Percentiles rank a stretch among this genome's conserved stretches.
Conservation (phyloP, 1,140 invertebrate genomes). For the Agrypnia vestita region DNA sequence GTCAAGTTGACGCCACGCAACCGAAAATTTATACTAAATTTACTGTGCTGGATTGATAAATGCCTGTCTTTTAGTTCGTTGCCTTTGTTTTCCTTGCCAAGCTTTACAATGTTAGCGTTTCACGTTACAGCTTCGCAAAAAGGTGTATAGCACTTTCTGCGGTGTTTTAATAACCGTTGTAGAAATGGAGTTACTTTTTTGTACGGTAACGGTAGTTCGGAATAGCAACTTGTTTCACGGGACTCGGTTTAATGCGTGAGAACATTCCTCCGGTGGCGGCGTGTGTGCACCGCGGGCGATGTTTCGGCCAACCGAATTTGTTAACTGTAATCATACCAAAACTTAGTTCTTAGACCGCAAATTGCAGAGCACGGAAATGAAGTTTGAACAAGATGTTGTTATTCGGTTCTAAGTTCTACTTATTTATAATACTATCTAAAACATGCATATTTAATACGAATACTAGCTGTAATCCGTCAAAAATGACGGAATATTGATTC, state of each 20-base stretch:
- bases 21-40: not conserved
- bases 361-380: too few species aligned
- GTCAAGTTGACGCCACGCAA: not conserved
- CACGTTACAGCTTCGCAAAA: constrained; percentile 1
- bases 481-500: too few species aligned
- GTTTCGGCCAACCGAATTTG: constrained; percentile 22
- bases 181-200: constrained; percentile 11
- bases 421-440: too few species aligned
- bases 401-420: too few species aligned
- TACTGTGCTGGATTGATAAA: not conserved
- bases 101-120: not conserved
- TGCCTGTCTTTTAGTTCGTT: not conserved
- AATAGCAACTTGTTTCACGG: not conserved
- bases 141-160: constrained; percentile 3
- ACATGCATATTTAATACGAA: too few species aligned
- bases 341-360: too few species aligned
- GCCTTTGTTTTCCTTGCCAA: not conserved
- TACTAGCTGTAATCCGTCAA: too few species aligned
- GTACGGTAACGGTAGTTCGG: not conserved
- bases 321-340: too few species aligned
- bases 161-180: constrained; percentile 9
- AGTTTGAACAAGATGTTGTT: too few species aligned
- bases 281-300: constrained; percentile 36
- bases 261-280: constrained; percentile 43
- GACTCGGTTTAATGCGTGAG: constrained; percentile 26